Evolutionary conservation across 2,113 vertebrate genomes (phyloP).

Genomic region (Riparia riparia): DNA sequence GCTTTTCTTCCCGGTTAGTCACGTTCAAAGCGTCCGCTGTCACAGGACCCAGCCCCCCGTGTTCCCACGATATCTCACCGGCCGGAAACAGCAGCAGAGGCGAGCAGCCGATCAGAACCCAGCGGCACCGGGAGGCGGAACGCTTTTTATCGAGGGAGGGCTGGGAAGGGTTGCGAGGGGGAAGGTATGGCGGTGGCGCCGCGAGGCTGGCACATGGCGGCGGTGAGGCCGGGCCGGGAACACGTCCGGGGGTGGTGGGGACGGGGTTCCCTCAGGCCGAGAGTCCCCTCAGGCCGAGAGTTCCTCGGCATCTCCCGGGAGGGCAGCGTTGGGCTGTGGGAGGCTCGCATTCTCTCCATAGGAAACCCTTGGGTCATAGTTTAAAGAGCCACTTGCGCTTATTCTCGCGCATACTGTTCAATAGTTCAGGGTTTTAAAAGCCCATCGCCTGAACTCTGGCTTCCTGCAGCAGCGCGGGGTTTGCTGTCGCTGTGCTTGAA

Average conservation of each 20-base stretch:
- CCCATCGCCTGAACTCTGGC: fast-evolving
- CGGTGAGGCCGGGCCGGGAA: background rate
- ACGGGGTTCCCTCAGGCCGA: background rate
- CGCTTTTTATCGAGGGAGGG: fast-evolving
- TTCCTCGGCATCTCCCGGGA: background rate
- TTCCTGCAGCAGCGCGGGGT: fast-evolving
- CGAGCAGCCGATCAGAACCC: fast-evolving
- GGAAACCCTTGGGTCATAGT: fast-evolving
- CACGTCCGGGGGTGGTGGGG: fast-evolving
- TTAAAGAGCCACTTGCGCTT: fast-evolving
- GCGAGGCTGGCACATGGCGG: fast-evolving
- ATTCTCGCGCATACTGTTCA: fast-evolving
- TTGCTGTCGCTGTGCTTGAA: fast-evolving
- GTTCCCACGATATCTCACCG: background rate
- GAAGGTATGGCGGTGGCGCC: fast-evolving
- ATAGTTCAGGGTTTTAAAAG: fast-evolving
- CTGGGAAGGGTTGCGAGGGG: background rate
- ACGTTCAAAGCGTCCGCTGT: fast-evolving
- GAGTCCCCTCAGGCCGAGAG: background rate
- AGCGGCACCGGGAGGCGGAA: background rate
- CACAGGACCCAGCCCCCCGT: fast-evolving
- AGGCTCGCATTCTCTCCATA: background rate
- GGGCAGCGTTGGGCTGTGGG: background rate
- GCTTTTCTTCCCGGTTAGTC: background rate
- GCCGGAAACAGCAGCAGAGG: background rate